Base-by-base conservation (phyloP, 2,797 vertebrate species). In the Eulemur coronatus region DNA sequence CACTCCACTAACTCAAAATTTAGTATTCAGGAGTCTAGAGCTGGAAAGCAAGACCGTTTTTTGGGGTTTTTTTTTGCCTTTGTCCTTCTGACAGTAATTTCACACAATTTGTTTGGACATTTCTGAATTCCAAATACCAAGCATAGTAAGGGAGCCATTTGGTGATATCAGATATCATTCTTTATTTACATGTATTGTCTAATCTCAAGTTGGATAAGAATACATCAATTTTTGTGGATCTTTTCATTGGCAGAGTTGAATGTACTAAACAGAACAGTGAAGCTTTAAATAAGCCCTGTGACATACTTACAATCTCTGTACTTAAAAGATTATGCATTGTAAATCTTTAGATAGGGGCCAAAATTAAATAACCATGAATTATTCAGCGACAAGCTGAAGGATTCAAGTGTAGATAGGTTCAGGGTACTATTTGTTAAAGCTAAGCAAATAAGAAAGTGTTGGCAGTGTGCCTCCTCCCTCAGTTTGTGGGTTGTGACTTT, bases 331-430 rank as follows among this genome's bases (percentile, higher is more conserved):
- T 97, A 96, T 94, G 72, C 57, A 88, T 85, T 97, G 93, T 95
- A 97, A 98, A 97, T 96, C 96, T 97, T 98, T 96, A 96, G 97
- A 96, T 96, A 96, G 72, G 78, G 91, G 90, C 89, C 80, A 95
- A 97, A 97, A 97, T 97, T 95, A 97, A 96, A 94, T 94, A 97
- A 90, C 18, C 81, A 96, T 97, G 96, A 97, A 97, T 97, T 97
- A 97, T 96, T 96, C 84, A 97, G 82, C 80, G 84, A 85, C 84
- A 96, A 96, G 81, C 41, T 91, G 87, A 95, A 72, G 81, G 59
- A 95, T 97, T 96, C 84, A 82, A 96, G 84, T 90, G 65, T 87
- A 86, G 95, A 94, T 94, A 84, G 86, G 84, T 96, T 96, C 59
- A 84, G 80, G 61, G 81, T 69, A 86, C 84, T 97, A n/a, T 95